Percentiles rank a stretch among this genome's conserved stretches.
Evolutionary conservation across 2,888 invertebrate species (phyloP).

Genomic region (Acanthococcus lagerstroemiae): DNA sequence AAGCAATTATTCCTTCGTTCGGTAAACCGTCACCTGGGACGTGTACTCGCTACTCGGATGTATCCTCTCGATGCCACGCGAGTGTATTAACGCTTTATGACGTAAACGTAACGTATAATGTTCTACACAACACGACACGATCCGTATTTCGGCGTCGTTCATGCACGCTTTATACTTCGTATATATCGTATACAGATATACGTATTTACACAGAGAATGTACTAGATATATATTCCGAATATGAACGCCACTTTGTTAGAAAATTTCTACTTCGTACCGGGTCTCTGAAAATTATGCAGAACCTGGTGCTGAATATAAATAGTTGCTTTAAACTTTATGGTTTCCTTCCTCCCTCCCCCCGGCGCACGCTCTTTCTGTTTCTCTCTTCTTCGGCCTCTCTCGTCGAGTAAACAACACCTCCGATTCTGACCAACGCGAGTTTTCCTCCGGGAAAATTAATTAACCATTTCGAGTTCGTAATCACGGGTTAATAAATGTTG

Average conservation of each 20-base stretch:
- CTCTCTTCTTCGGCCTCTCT: too few species aligned
- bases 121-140: background rate
- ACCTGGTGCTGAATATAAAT: slow-evolving; percentile 16
- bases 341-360: too few species aligned
- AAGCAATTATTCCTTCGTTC: background rate
- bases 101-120: background rate
- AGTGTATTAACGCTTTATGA: background rate
- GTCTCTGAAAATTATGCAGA: slow-evolving; percentile 8
- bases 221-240: background rate
- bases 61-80: background rate
- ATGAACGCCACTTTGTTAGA: background rate
- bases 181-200: too few species aligned
- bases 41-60: background rate
- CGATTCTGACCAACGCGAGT: too few species aligned
- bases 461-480: too few species aligned
- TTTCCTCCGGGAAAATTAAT: too few species aligned
- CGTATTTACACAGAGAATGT: too few species aligned
- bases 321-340: slow-evolving; percentile 16
- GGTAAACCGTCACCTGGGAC: slow-evolving; percentile 1
- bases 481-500: too few species aligned
- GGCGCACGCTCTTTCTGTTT: too few species aligned
- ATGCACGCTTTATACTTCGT: too few species aligned
- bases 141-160: background rate
- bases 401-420: too few species aligned
- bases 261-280: background rate